Conservation (phyloP, 2,797 vertebrate genomes). For the Peromyscus melanophrys region DNA sequence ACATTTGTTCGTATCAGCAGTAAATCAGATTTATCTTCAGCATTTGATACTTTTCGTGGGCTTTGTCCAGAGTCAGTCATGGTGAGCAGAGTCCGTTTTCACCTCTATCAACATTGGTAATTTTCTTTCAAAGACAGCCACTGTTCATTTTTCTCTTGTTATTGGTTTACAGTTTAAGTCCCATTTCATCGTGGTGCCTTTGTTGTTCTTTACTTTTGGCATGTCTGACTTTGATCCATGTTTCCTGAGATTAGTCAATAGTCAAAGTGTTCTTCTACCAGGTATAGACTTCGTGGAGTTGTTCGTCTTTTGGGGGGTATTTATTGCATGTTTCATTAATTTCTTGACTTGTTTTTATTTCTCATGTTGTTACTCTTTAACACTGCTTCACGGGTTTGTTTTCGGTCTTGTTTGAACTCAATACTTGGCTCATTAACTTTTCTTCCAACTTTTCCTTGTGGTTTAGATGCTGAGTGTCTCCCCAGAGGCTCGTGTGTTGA, state of each 20-base stretch:
- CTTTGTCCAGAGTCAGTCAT: background rate
- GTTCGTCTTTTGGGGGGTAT: background rate
- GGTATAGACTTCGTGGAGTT: background rate
- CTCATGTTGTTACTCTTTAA: background rate
- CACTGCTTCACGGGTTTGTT: background rate
- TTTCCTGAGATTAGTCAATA: background rate
- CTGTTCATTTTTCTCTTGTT: background rate
- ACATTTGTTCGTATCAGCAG: background rate
- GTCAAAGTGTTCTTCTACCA: background rate
- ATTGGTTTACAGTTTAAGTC: background rate
- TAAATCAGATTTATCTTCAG: background rate
- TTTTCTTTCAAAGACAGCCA: background rate
- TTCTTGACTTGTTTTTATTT: background rate
- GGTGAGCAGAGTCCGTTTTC: background rate
- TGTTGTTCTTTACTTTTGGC: background rate
- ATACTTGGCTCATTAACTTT: background rate
- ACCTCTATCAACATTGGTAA: background rate
- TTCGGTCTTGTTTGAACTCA: background rate
- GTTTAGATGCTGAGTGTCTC: background rate
- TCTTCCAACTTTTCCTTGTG: background rate
- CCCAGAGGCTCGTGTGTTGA: background rate
- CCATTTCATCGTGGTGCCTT: background rate
- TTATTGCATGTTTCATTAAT: conserved; percentile 32
- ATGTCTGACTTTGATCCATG: background rate
- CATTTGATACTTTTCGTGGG: background rate